phyloP scores from a whole-genome alignment of 2,888 invertebrate species.

The Pammene aurita region DNA sequence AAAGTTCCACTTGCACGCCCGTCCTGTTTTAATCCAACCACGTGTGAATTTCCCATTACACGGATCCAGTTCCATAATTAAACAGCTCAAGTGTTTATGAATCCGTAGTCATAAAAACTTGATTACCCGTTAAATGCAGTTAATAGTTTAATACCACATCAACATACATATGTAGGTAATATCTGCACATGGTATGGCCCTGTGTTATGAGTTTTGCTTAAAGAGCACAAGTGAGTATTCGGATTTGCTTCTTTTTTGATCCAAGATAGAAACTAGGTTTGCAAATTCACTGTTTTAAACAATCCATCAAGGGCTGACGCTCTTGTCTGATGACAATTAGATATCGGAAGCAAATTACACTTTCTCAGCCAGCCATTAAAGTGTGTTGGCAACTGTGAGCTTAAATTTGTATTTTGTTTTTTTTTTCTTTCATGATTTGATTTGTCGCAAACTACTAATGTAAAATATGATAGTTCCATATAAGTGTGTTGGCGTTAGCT shows the following conservation, averaged over 20 bases:
- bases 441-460: no score
- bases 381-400: no score
- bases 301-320: no score
- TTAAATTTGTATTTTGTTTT: no score
- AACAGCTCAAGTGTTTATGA: conserved; percentile 35
- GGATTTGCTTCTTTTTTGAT: background rate
- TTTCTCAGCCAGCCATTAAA: no score
- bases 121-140: conserved; percentile 35
- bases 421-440: no score
- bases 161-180: conserved; percentile 13
- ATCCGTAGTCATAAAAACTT: conserved; percentile 38
- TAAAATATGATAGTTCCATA: no score
- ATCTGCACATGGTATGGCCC: background rate
- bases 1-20: background rate
- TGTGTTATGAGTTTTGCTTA: background rate
- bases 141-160: conserved; percentile 20
- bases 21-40: conserved; percentile 1
- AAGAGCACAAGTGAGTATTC: background rate
- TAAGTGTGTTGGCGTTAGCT: no score
- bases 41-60: conserved; percentile 29
- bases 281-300: no score
- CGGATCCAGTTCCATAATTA: conserved; percentile 31
- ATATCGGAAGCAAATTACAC: no score
- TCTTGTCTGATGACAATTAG: no score
- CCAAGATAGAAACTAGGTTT: no score